Conservation (phyloP, 2,113 vertebrate genomes). For the Chamaea fasciata region DNA sequence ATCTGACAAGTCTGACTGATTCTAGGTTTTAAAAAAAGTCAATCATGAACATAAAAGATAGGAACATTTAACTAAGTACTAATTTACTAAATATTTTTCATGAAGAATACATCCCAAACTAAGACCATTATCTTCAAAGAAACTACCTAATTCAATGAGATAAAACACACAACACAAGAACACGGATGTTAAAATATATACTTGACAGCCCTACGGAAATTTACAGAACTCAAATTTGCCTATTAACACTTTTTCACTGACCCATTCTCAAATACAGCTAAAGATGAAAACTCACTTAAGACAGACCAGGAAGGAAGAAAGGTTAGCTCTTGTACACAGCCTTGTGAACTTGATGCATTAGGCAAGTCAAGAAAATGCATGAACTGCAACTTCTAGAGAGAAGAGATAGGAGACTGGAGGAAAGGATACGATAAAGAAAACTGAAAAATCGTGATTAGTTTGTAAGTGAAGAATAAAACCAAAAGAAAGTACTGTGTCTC, state of each 20-base stretch:
- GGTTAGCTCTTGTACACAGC: not conserved
- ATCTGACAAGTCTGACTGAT: slow-evolving; percentile 91
- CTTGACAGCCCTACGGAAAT: not conserved
- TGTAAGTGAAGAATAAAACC: not conserved
- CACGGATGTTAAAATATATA: not conserved
- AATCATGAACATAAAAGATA: not conserved
- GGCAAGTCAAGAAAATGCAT: not conserved
- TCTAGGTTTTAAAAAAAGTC: slow-evolving; percentile 72
- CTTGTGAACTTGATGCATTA: not conserved
- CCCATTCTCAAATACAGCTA: not conserved
- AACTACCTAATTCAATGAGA: not conserved
- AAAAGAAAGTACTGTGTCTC: not conserved
- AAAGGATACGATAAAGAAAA: not conserved
- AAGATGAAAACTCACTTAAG: not conserved
- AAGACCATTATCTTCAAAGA: not conserved
- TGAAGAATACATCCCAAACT: not conserved
- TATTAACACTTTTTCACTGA: not conserved
- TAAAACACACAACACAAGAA: not conserved
- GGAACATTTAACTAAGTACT: not conserved
- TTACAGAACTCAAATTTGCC: not conserved
- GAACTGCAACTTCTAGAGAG: not conserved
- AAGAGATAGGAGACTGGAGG: not conserved
- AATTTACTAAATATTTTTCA: not conserved
- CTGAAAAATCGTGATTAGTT: not conserved
- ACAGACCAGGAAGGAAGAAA: not conserved